These are phyloP conservation scores for Rutilus rutilus DNA, from an alignment of 2,113 vertebrate species.

Conservation along the genomic window DNA sequence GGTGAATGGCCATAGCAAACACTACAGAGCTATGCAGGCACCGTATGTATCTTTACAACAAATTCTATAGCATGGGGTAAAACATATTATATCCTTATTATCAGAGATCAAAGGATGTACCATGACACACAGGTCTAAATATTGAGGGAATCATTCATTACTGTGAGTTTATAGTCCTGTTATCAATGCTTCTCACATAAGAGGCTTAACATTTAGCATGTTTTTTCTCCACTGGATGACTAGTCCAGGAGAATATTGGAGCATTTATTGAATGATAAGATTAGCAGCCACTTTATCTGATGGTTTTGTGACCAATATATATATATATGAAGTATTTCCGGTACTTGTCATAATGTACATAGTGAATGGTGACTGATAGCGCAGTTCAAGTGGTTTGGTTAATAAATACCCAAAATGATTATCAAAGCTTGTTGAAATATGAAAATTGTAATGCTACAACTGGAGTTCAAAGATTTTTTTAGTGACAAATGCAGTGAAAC, in stretches of 20 bases:
- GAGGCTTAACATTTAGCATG: neutral
- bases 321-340: neutral
- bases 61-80: neutral
- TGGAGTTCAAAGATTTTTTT: neutral
- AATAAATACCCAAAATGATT: neutral
- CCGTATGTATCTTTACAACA: neutral
- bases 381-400: neutral
- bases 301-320: neutral
- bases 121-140: neutral
- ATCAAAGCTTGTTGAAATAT: neutral
- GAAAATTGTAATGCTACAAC: neutral
- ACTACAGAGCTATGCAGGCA: neutral
- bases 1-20: neutral
- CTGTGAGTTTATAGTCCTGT: slow-evolving; percentile 17
- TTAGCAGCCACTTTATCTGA: slow-evolving; percentile 1
- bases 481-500: neutral
- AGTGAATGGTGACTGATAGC: neutral
- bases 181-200: slow-evolving; percentile 3
- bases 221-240: neutral
- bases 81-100: neutral
- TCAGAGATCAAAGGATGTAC: neutral
- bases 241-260: neutral
- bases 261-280: slow-evolving; percentile 1
- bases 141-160: neutral
- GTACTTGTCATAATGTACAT: neutral